Base-by-base conservation (phyloP, 2,888 invertebrate genomes). In the Tipula vernalis region DNA sequence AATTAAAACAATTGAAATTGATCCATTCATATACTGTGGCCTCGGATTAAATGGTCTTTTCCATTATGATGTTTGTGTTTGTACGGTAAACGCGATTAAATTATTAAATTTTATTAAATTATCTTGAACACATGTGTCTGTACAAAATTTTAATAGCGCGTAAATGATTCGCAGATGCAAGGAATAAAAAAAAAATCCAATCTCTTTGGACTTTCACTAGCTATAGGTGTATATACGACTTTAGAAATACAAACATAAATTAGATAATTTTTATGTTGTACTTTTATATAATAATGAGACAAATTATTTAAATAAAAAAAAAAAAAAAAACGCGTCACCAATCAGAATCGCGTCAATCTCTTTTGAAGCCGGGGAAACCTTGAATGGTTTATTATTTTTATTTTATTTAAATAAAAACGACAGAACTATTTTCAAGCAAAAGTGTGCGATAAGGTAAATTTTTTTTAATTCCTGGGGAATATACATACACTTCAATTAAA, bases 1-100 rank as follows among this genome's bases (percentile, higher is more conserved):
- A 71, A 71, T 71, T 71, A 71, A 71, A 71, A 71, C 71, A 71
- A 71, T 71, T 71, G 71, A 71, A 71, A 71, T 71, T 71, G 71
- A 71, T 71, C 71, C 71, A 71, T 71, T 71, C 71, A 71, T 71
- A 71, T 71, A 28, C 28, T 28, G 10, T 71, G 71, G 71, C 71
- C 71, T 71, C 71, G 71, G 71, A 8, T 71, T 28, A 71, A 71
- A 71, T 71, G 71, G 71, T 71, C 28, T 28, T 71, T 71, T 71
- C 28, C 71, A 28, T 28, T 71, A 71, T 28, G 18, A 71, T 71
- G 28, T 18, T 71, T 71, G 18, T 28, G 28, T 71, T 18, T 71
- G 10, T 71, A 28, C 71, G 28, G 28, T 71, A 71, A 71, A 71
- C 71, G 71, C 71, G 71, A 28, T 10, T 71, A 71, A 71, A 71